Base-by-base conservation (phyloP, 2,888 invertebrate genomes). In the Lasioglossum figueresi region DNA sequence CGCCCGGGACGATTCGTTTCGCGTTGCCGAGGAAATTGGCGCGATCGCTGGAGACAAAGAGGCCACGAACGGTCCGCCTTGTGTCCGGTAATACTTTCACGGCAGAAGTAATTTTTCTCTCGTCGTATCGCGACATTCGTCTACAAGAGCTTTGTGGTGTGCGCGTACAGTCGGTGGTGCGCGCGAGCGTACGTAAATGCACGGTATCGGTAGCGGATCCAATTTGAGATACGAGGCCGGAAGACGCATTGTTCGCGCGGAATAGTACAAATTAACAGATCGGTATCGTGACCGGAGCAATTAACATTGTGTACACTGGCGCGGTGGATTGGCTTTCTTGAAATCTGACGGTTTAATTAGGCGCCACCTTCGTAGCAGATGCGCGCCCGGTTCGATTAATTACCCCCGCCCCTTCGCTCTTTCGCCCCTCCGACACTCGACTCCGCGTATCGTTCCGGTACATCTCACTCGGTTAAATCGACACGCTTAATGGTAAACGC, bases 301-400 rank as follows among this genome's bases (percentile, higher is more conserved):
- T 91, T 91, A 91, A 91, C 91, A 84, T 91, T 91, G 91, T 91
- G 91, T 91, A 90, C 90, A 91, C 84, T 84, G 87, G 77, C 80
- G 79, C 80, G 84, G 86, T 82, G 88, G 87, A 91, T 90, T 76
- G 85, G 84, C 86, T 89, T 91, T 89, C 91, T 91, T 87, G 89
- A 91, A 92, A 92, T 91, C 92, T 92, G 91, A 91, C 90, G 91
- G 90, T 91, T 91, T 91, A 91, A 91, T 91, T 91, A 91, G 91
- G 88, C 89, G 88, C 87, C 89, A 83, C 87, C 86, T 88, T 88
- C 88, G 86, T 79, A 82, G 91, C 91, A 91, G 91, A 91, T 90
- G 91, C 84, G 83, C 87, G 83, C 84, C 72, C 70, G 71, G 27
- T 80, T 88, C 91, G 90, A 91, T 91, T 92, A 91, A 91, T 91